Percentiles rank a stretch among this genome's conserved stretches.
Conservation (phyloP, 1,140 invertebrate species). For the Drosophila albomicans region DNA sequence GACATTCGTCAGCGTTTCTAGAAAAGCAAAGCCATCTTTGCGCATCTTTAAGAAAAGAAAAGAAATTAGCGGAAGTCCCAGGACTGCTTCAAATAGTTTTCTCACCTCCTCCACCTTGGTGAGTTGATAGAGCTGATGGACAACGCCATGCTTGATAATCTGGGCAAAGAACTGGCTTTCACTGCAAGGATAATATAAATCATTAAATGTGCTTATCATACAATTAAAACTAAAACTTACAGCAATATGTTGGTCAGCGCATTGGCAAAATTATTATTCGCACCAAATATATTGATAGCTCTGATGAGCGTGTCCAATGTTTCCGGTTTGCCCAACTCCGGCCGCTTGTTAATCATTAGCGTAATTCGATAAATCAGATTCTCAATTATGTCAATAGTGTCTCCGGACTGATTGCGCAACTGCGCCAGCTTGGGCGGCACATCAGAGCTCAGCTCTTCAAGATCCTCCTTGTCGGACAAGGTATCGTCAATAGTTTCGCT, state of each 20-base stretch:
- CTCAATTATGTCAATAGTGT: constrained; percentile 79
- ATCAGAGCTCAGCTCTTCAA: constrained; percentile 76
- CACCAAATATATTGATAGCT: constrained; percentile 76
- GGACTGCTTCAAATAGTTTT: too few species aligned
- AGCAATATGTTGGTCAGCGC: constrained; percentile 80
- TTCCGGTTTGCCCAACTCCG: constrained; percentile 76
- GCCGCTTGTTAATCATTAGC: constrained; percentile 72
- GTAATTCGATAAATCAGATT: constrained; percentile 80
- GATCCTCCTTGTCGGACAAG: constrained; percentile 77
- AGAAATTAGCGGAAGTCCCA: background rate
- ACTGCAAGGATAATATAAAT: constrained; percentile 36
- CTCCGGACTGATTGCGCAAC: constrained; percentile 56
- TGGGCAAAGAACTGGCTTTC: constrained; percentile 84
- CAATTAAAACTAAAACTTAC: constrained; percentile 52
- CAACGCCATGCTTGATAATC: constrained; percentile 79
- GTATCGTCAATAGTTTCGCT: constrained; percentile 76
- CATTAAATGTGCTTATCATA: background rate
- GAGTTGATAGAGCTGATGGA: constrained; percentile 78
- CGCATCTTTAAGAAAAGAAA: constrained; percentile 55
- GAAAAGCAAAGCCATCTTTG: constrained; percentile 74
- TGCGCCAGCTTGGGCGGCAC: constrained; percentile 62
- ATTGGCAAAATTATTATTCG: constrained; percentile 76
- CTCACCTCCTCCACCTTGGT: constrained; percentile 76
- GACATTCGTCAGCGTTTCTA: constrained; percentile 79
- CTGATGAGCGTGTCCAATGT: constrained; percentile 75